phyloP scores from a whole-genome alignment of 2,113 vertebrate genomes.

The Actenoides lindsayi region DNA sequence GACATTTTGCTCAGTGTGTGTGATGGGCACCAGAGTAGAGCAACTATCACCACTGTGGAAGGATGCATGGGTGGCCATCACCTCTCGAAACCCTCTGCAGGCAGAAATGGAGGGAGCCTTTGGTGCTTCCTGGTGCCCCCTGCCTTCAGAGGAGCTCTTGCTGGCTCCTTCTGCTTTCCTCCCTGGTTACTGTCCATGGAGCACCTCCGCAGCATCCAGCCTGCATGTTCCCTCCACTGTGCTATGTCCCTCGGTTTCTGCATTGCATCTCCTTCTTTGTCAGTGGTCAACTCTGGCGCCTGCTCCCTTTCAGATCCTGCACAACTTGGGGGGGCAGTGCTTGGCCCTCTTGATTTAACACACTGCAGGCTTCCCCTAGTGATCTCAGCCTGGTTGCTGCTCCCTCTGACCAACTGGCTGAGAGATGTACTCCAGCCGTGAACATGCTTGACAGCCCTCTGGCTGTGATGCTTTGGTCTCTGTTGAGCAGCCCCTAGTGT shows the following conservation, averaged over 20 bases:
- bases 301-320: not conserved
- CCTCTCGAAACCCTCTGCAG: not conserved
- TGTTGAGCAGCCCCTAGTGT: fast-evolving
- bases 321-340: not conserved
- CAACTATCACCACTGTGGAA: fast-evolving
- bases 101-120: not conserved
- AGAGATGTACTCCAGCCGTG: not conserved
- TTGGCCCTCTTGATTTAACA: not conserved
- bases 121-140: fast-evolving
- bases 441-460: not conserved
- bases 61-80: fast-evolving
- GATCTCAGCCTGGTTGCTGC: not conserved
- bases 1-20: not conserved
- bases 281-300: not conserved
- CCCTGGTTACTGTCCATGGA: not conserved
- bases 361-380: not conserved
- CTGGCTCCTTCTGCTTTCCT: fast-evolving
- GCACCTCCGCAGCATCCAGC: not conserved
- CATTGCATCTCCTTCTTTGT: fast-evolving
- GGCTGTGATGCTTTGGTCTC: not conserved
- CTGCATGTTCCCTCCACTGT: not conserved
- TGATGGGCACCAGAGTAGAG: not conserved
- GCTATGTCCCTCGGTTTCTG: not conserved
- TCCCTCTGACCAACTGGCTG: not conserved
- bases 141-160: not conserved